Percentiles rank a stretch among this genome's conserved stretches.
phyloP scores from a whole-genome alignment of 2,113 vertebrate genomes.

The Nerophis lumbriciformis region DNA sequence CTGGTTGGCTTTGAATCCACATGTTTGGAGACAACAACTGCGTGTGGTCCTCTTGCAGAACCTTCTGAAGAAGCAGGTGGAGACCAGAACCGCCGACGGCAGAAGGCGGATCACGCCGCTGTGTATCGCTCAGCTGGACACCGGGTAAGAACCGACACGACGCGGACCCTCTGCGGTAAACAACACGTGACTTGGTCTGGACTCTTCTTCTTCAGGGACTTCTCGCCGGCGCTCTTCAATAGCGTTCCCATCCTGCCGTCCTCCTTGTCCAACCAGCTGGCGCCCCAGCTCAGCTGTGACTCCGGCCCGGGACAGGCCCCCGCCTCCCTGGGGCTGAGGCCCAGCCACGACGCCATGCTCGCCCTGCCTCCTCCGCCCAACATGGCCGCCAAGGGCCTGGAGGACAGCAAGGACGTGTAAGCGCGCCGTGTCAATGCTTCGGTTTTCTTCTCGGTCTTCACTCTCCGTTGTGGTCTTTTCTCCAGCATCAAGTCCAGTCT shows the following conservation, averaged over 20 bases:
- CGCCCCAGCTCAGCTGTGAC: constrained; percentile 85
- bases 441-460: no score
- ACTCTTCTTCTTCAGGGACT: constrained; percentile 75
- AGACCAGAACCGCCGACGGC: constrained; percentile 93
- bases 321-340: constrained; percentile 77
- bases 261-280: constrained; percentile 85
- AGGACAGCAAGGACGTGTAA: constrained; percentile 86
- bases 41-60: constrained; percentile 71
- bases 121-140: constrained; percentile 98
- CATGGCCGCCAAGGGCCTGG: constrained; percentile 69
- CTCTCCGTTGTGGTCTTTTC: not conserved
- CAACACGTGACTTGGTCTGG: not conserved
- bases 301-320: constrained; percentile 71
- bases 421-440: not conserved
- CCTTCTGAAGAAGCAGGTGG: constrained; percentile 97
- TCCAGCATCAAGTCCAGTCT: constrained; percentile 71
- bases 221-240: constrained; percentile 97
- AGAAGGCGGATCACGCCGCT: constrained; percentile 93
- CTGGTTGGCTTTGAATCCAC: no score
- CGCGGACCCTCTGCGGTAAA: not conserved
- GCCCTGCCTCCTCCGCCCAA: constrained; percentile 54
- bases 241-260: constrained; percentile 89
- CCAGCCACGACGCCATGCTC: constrained; percentile 75
- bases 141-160: constrained; percentile 73
- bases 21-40: not conserved